phyloP scores from a whole-genome alignment of 2,113 vertebrate species.

The Sander lucioperca region DNA sequence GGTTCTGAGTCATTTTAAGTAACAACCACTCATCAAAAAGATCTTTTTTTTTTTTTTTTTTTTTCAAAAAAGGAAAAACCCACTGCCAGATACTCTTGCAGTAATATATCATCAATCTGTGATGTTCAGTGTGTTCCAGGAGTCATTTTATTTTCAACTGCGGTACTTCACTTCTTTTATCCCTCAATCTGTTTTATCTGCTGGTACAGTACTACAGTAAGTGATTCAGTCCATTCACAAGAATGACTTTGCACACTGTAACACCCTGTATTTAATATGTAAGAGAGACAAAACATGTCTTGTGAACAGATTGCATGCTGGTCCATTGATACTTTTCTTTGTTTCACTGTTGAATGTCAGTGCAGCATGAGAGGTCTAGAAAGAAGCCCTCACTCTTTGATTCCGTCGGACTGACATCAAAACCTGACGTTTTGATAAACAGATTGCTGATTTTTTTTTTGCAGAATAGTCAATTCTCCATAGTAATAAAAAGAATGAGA shows the following conservation, averaged over 20 bases:
- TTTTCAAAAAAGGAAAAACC: neutral
- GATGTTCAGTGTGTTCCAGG: conserved; percentile 20
- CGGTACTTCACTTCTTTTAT: neutral
- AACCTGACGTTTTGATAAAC: conserved; percentile 19
- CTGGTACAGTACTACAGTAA: neutral
- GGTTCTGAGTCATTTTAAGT: conserved; percentile 29
- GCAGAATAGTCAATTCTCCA: too few species aligned
- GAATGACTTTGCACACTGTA: neutral
- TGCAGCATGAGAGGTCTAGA: neutral
- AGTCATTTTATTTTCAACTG: neutral
- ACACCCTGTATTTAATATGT: neutral
- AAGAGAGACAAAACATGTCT: neutral
- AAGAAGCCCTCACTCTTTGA: conserved; percentile 1
- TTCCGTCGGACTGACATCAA: neutral
- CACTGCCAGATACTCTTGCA: neutral
- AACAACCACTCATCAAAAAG: conserved; percentile 22
- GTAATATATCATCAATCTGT: conserved; percentile 3
- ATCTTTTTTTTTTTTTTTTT: neutral
- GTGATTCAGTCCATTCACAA: neutral
- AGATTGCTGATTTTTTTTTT: neutral
- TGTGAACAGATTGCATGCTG: conserved; percentile 2
- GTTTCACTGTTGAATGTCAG: conserved; percentile 9
- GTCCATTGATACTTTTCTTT: neutral
- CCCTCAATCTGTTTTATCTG: neutral
- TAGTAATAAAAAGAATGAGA: too few species aligned